Conservation (phyloP, 2,113 vertebrate species). For the Spizaetus ornatus region DNA sequence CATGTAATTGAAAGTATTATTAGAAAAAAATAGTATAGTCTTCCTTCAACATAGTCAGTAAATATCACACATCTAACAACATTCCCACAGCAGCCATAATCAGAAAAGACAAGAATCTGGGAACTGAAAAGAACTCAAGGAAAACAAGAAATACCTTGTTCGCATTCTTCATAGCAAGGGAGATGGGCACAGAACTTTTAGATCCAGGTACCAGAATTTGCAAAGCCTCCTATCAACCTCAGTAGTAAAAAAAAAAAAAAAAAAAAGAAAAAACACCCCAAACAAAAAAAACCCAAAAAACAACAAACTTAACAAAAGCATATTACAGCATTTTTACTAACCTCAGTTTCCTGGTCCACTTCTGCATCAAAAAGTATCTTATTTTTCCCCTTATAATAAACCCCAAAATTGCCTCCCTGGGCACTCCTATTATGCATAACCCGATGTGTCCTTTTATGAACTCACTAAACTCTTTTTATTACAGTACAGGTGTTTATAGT, state of each 20-base stretch:
- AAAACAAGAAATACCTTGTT: neutral
- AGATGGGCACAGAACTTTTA: neutral
- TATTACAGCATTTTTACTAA: neutral
- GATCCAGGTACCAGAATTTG: neutral
- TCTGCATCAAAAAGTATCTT: neutral
- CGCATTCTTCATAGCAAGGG: neutral
- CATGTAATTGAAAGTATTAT: neutral
- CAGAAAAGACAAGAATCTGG: neutral
- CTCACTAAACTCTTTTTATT: neutral
- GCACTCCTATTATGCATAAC: neutral
- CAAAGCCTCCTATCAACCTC: neutral
- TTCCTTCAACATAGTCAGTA: neutral
- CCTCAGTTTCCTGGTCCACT: neutral
- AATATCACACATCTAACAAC: neutral
- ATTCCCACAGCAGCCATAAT: neutral
- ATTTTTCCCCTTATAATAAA: neutral
- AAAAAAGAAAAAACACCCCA: too few species aligned
- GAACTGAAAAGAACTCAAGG: neutral
- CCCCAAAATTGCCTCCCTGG: neutral
- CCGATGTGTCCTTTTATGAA: neutral
- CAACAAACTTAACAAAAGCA: neutral
- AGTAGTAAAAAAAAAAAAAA: neutral
- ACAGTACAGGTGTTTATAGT: neutral
- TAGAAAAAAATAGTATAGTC: neutral
- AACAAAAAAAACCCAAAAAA: too few species aligned